Evolutionary conservation across 2,797 vertebrate genomes (phyloP).

Genomic region (Hylomyscus alleni): DNA sequence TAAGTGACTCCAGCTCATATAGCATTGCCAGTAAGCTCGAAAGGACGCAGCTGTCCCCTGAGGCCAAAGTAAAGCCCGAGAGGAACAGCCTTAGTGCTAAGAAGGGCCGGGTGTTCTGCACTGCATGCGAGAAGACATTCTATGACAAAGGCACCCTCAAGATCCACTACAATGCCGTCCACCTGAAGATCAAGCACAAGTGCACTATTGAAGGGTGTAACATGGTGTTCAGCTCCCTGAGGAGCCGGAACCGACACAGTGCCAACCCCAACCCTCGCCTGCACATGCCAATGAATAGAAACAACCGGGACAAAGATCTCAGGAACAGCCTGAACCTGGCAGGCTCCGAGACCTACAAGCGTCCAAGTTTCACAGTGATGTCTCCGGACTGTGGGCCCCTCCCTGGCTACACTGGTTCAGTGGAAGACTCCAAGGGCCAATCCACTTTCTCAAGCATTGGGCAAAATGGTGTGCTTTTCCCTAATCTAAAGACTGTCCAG

Average conservation of each 20-base stretch:
- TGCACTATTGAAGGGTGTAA: slow-evolving; percentile 99
- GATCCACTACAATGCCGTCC: slow-evolving; percentile 99
- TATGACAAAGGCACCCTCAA: slow-evolving; percentile 99
- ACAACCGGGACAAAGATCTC: slow-evolving; percentile 97
- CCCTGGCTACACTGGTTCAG: slow-evolving; percentile 90
- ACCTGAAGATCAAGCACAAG: slow-evolving; percentile 99
- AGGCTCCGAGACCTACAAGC: slow-evolving; percentile 89
- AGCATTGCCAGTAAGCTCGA: slow-evolving; percentile 92
- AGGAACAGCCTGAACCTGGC: slow-evolving; percentile 90
- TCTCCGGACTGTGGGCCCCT: slow-evolving; percentile 90
- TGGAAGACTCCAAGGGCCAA: slow-evolving; percentile 92
- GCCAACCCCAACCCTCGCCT: slow-evolving; percentile 98
- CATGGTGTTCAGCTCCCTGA: slow-evolving; percentile 98
- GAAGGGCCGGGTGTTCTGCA: slow-evolving; percentile 98
- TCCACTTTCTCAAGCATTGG: slow-evolving; percentile 91
- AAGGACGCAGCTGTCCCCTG: slow-evolving; percentile 92
- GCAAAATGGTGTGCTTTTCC: slow-evolving; percentile 96
- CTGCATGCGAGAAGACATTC: slow-evolving; percentile 98
- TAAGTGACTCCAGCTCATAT: slow-evolving; percentile 90
- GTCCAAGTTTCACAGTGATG: slow-evolving; percentile 88
- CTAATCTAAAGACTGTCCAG: slow-evolving; percentile 98
- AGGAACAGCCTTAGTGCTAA: slow-evolving; percentile 90
- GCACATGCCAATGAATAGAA: slow-evolving; percentile 99
- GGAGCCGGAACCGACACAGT: slow-evolving; percentile 98
- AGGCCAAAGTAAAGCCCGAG: slow-evolving; percentile 92